Evolutionary conservation across 2,113 vertebrate genomes (phyloP), one percentile per base, ranked within the genome.

Genomic region (Melanerpes formicivorus): DNA sequence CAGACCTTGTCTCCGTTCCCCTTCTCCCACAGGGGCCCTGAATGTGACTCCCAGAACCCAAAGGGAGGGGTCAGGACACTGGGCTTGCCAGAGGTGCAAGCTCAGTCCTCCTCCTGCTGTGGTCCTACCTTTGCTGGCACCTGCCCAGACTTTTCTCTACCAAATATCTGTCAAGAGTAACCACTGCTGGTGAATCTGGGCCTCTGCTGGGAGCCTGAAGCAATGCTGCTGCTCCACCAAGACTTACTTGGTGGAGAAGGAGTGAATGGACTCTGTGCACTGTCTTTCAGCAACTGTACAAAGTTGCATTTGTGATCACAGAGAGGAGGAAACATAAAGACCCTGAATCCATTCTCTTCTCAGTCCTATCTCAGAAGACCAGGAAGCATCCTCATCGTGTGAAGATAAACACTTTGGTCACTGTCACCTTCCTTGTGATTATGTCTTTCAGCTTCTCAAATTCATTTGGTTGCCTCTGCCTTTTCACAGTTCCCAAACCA

Each of bases 201-300:
- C 21, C 55, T 52, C 30, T 62, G 18, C 30, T n/a, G n/a, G 25
- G 27, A 15, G 23, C 18, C 46, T 8, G 22, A 12, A 23, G 27
- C 78, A 27, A 17, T 3, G 18, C 56, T 25, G 78, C 34, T 2
- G 3, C 73, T 12, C 9, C 34, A 18, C 32, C 2, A 8, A 59
- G 60, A 16, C n/a, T 30, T 0, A 0, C 14, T 18, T 30, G n/a
- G 3, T 26, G 27, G 18, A 29, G 65, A 73, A 37, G 34, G 12
- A 18, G 5, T 27, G 48, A 34, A 9, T 0, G 2, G 50, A 3
- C 25, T 8, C 5, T 1, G 1, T 14, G 50, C 32, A 3, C 1
- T 2, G 5, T 22, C 22, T 55, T 6, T 16, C 15, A 9, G 46
- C 46, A 10, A 7, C 0, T 9, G 40, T 62, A 25, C 54, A 14